These are phyloP conservation scores for Xenopus laevis DNA, from an alignment of 2,113 vertebrate genomes.

Conservation along the genomic window DNA sequence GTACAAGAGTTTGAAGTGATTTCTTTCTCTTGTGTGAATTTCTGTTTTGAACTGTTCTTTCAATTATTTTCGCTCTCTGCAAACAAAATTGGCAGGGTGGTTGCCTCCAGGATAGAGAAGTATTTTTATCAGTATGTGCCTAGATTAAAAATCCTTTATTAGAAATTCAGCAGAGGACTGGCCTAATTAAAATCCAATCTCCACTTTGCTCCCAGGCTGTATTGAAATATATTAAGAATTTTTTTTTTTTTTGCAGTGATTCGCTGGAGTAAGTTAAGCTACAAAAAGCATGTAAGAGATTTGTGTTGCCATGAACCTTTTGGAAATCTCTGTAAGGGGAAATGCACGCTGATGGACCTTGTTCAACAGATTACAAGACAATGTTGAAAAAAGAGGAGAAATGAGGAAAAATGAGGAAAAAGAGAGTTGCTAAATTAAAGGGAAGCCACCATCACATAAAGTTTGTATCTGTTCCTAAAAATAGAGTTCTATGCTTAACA, in stretches of 20 bases:
- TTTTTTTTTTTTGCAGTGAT: too few species aligned
- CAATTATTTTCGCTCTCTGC: constrained; percentile 60
- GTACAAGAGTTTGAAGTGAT: constrained; percentile 44
- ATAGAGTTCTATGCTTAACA: too few species aligned
- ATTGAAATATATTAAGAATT: constrained; percentile 44
- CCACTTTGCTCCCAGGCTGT: constrained; percentile 49
- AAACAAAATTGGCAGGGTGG: constrained; percentile 65
- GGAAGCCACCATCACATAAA: too few species aligned
- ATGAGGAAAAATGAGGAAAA: too few species aligned
- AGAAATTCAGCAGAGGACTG: constrained; percentile 63
- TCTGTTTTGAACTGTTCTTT: constrained; percentile 55
- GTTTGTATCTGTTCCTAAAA: too few species aligned
- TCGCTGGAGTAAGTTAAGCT: constrained; percentile 19
- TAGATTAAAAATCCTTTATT: constrained; percentile 67
- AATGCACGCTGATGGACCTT: background rate
- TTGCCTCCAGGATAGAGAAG: constrained; percentile 64
- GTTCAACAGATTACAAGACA: background rate
- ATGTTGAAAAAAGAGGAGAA: background rate
- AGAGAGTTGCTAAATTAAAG: too few species aligned
- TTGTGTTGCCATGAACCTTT: background rate
- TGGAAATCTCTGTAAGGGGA: background rate
- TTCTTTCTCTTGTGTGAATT: constrained; percentile 50
- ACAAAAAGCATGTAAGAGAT: constrained; percentile 42
- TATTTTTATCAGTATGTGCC: constrained; percentile 63
- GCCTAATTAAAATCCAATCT: constrained; percentile 62